Percentiles rank a stretch among this genome's conserved stretches.
Conservation (phyloP, 1,140 invertebrate genomes). For the Drepana arcuata region DNA sequence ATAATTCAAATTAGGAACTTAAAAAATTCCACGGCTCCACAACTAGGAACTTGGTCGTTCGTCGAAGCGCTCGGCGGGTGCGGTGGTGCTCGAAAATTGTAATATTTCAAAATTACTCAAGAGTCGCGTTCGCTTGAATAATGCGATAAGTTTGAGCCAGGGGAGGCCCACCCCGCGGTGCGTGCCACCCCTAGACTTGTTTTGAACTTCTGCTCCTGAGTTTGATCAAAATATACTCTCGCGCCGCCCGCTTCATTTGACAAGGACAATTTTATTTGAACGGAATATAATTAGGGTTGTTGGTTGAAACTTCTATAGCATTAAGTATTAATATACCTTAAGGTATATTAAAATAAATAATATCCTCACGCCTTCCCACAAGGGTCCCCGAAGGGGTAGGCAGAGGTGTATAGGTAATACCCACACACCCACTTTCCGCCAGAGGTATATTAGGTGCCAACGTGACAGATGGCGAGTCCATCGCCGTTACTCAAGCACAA, state of each 20-base stretch:
- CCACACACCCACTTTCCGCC: no score
- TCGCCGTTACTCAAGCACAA: no score
- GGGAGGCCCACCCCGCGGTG: slow-evolving; percentile 36
- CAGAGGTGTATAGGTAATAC: no score
- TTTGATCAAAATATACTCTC: slow-evolving; percentile 57
- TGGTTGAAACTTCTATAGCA: no score
- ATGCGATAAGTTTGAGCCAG: slow-evolving; percentile 57
- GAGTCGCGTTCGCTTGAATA: slow-evolving; percentile 67
- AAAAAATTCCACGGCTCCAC: not conserved
- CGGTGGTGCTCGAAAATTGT: slow-evolving; percentile 60
- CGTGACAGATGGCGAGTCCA: no score
- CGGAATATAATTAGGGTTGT: no score
- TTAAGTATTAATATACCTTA: no score
- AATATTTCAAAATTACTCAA: slow-evolving; percentile 73
- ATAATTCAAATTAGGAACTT: not conserved
- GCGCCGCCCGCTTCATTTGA: slow-evolving; percentile 28
- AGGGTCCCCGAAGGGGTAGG: no score
- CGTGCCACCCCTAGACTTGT: slow-evolving; percentile 46
- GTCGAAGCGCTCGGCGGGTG: slow-evolving; percentile 37
- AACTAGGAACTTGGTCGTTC: slow-evolving; percentile 20
- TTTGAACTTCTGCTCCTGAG: slow-evolving; percentile 54
- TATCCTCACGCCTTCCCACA: no score
- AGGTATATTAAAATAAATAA: no score
- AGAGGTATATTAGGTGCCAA: no score
- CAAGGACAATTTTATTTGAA: no score